These are phyloP conservation scores for Drosophila pallidifrons DNA, from an alignment of 1,140 invertebrate species.

Conservation along the genomic window DNA sequence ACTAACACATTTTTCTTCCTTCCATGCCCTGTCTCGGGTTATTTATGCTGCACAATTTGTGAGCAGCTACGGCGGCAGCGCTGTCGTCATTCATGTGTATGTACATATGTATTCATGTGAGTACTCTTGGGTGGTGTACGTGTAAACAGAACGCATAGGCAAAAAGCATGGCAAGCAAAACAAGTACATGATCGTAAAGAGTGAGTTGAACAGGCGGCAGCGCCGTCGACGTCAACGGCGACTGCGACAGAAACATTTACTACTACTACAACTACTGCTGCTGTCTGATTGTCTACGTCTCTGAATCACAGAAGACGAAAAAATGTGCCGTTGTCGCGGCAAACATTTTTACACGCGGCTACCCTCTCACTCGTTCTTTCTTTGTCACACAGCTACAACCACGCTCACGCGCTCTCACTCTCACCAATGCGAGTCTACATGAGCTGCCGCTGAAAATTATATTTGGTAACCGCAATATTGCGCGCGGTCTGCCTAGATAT, in stretches of 20 bases:
- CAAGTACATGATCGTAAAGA: constrained; percentile 73
- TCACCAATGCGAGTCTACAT: no score
- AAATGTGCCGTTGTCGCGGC: constrained; percentile 67
- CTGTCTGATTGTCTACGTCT: constrained; percentile 42
- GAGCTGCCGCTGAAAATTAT: constrained; percentile 30
- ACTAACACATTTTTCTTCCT: constrained; percentile 33
- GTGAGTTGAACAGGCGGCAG: constrained; percentile 57
- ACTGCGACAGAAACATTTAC: constrained; percentile 29
- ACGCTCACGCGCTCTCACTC: no score
- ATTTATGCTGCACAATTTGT: constrained; percentile 25
- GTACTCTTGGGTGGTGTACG: constrained; percentile 69
- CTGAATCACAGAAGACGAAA: constrained; percentile 56
- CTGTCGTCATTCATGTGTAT: constrained; percentile 21
- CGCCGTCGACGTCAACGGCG: constrained; percentile 20
- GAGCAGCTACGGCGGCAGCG: constrained; percentile 13
- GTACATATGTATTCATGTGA: constrained; percentile 27
- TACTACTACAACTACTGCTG: constrained; percentile 20
- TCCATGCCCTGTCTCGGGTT: constrained; percentile 18
- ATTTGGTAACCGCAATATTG: constrained; percentile 44
- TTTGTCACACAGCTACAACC: constrained; percentile 31
- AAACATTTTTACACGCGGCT: constrained; percentile 63
- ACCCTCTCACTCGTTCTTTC: constrained; percentile 22
- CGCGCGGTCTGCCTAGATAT: constrained; percentile 20
- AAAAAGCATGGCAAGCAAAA: constrained; percentile 66
- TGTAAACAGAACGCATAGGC: constrained; percentile 71